These are phyloP conservation scores for Bimastos eiseni DNA, from an alignment of 2,888 invertebrate genomes.

Conservation along the genomic window DNA sequence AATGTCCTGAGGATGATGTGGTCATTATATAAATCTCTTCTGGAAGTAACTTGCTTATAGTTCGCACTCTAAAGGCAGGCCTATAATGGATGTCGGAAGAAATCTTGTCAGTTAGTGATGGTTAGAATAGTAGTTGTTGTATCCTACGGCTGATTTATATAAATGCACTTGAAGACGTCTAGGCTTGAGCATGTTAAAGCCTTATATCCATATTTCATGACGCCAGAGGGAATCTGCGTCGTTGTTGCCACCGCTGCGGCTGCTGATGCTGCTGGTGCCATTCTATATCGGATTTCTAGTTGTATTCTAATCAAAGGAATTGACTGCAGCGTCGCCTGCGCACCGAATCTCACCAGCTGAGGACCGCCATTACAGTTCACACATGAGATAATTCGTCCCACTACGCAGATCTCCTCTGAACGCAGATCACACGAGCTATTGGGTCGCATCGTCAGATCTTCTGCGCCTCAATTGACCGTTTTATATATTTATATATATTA, in stretches of 20 bases:
- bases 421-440: neutral
- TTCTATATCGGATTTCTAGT: neutral
- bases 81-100: neutral
- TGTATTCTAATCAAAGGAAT: conserved; percentile 13
- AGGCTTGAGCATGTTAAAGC: neutral
- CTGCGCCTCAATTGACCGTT: too few species aligned
- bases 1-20: neutral
- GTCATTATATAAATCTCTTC: neutral
- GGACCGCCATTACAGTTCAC: neutral
- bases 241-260: neutral
- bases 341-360: neutral
- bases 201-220: neutral
- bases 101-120: neutral
- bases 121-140: neutral
- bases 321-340: neutral
- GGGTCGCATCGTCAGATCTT: too few species aligned
- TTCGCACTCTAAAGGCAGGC: neutral
- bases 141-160: neutral
- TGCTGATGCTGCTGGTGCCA: neutral
- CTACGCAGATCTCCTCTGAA: neutral
- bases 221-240: neutral
- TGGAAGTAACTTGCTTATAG: neutral
- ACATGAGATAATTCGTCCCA: neutral
- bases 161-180: neutral
- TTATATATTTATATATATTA: too few species aligned